Evolutionary conservation across 2,113 vertebrate genomes (phyloP).

Genomic region (Mormoops blainvillei): DNA sequence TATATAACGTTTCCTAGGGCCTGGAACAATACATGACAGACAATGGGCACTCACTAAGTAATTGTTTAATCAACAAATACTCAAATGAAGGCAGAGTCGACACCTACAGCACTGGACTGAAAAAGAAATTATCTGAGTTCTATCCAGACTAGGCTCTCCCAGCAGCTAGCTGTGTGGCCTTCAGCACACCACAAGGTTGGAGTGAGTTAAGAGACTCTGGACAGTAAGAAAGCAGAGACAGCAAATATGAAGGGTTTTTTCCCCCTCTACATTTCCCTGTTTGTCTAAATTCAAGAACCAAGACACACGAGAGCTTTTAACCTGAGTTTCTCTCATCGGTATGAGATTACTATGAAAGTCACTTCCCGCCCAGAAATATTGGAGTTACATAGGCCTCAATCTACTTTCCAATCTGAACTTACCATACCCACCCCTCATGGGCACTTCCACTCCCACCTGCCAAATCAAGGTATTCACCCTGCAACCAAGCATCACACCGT

Average conservation of each 20-base stretch:
- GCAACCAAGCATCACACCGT: not conserved
- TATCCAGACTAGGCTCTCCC: not conserved
- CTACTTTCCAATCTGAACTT: not conserved
- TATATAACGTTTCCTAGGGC: not conserved
- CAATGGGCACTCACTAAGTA: not conserved
- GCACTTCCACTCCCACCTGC: not conserved
- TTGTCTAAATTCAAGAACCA: not conserved
- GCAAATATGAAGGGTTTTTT: not conserved
- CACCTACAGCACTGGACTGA: not conserved
- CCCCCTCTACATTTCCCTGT: not conserved
- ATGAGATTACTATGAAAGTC: not conserved
- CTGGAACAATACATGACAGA: not conserved
- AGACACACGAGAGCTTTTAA: not conserved
- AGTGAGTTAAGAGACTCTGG: not conserved
- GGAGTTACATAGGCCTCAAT: not conserved
- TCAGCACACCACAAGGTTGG: not conserved
- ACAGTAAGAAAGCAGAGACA: not conserved
- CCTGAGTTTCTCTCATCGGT: not conserved
- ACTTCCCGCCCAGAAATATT: not conserved
- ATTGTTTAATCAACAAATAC: not conserved
- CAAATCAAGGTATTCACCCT: not conserved
- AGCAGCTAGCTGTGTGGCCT: not conserved
- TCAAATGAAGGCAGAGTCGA: not conserved
- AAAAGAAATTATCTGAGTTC: not conserved
- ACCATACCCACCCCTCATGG: not conserved